Percentiles rank a stretch among this genome's conserved stretches.
Evolutionary conservation across 2,888 invertebrate species (phyloP).

Genomic region (Hyposoter dolosus): DNA sequence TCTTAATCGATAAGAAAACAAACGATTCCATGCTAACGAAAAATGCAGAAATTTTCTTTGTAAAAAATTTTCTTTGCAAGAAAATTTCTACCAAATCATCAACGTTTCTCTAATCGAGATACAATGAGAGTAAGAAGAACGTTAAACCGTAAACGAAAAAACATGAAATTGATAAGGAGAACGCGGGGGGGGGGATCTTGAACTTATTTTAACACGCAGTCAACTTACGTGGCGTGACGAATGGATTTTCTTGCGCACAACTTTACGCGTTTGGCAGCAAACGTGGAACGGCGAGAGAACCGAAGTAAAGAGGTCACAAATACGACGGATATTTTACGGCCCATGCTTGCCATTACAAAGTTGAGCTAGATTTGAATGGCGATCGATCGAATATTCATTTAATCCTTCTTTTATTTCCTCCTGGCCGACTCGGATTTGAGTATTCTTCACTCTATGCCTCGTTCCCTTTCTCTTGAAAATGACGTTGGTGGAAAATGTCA

Average conservation of each 20-base stretch:
- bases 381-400: constrained; percentile 48
- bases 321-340: constrained; percentile 75
- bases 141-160: background rate
- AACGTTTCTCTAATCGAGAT: too few species aligned
- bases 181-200: background rate
- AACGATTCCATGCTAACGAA: background rate
- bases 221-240: background rate
- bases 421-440: constrained; percentile 8
- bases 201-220: background rate
- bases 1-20: background rate
- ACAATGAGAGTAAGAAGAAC: too few species aligned
- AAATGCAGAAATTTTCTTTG: background rate
- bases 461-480: background rate
- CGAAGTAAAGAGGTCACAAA: constrained; percentile 18
- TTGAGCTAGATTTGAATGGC: constrained; percentile 63
- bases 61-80: background rate
- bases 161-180: background rate
- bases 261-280: background rate
- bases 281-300: background rate
- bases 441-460: constrained; percentile 12
- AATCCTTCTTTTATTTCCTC: background rate
- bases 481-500: constrained; percentile 38
- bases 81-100: too few species aligned
- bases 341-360: constrained; percentile 75
- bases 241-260: background rate